Evolutionary conservation across 2,113 vertebrate species (phyloP).

Genomic region (Equus quagga): DNA sequence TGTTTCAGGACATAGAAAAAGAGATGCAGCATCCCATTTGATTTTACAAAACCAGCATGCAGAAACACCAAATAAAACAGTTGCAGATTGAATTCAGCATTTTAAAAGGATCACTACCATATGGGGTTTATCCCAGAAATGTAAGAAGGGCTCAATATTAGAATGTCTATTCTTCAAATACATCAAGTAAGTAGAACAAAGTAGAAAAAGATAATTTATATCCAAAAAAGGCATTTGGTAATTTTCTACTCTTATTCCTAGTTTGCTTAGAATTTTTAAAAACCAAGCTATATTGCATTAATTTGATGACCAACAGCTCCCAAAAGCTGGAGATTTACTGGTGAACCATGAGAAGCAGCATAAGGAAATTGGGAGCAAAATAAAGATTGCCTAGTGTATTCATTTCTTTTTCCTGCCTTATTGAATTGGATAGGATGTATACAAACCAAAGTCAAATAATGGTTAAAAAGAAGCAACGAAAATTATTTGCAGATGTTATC

Average conservation of each 20-base stretch:
- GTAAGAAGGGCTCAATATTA: not conserved
- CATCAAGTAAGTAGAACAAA: not conserved
- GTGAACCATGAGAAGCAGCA: not conserved
- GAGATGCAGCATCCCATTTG: not conserved
- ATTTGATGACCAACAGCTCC: not conserved
- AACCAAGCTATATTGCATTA: not conserved
- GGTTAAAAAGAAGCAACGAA: not conserved
- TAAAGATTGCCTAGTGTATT: not conserved
- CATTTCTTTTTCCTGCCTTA: conserved; percentile 61
- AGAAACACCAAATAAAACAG: not conserved
- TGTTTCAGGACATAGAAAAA: conserved; percentile 16
- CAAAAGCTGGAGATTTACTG: not conserved
- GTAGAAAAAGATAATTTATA: not conserved
- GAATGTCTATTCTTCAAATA: not conserved
- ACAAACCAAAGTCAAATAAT: conserved; percentile 43
- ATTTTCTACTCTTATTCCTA: conserved; percentile 13
- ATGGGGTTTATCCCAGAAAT: not conserved
- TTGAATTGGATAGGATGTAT: conserved; percentile 52
- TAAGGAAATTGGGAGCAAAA: not conserved
- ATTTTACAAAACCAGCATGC: conserved; percentile 9
- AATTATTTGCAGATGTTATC: conserved; percentile 43
- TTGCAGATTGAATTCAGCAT: conserved; percentile 2
- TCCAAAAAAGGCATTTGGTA: not conserved
- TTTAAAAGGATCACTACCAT: conserved; percentile 16
- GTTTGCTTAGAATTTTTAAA: conserved; percentile 31